These are phyloP conservation scores for Hafferia zeledoni DNA, from an alignment of 2,797 vertebrate genomes.

Conservation along the genomic window DNA sequence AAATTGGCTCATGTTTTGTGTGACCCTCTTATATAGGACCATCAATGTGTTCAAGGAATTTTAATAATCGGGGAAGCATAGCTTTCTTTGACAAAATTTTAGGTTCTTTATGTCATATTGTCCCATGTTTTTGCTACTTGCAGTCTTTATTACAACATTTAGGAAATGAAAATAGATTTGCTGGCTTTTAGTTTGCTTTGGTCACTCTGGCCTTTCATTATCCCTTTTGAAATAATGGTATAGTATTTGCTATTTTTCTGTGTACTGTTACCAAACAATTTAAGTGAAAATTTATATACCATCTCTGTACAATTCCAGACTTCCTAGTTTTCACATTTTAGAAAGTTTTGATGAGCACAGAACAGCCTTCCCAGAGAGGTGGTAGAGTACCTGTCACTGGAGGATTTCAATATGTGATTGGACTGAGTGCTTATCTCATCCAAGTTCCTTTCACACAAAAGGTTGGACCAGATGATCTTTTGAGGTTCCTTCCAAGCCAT, in stretches of 20 bases:
- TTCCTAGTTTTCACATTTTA: not conserved
- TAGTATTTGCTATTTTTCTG: accelerated
- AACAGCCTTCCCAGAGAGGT: accelerated
- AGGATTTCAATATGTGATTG: accelerated
- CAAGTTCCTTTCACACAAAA: not conserved
- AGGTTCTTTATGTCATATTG: not conserved
- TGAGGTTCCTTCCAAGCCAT: not conserved
- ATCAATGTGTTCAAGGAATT: not conserved
- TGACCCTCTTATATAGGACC: not conserved
- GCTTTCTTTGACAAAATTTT: not conserved
- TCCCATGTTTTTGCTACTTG: not conserved
- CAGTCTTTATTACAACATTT: not conserved
- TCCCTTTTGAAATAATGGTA: not conserved
- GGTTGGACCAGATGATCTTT: not conserved
- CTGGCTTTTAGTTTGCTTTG: not conserved
- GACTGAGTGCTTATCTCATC: not conserved
- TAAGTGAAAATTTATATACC: not conserved
- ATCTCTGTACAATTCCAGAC: not conserved
- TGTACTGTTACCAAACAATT: not conserved
- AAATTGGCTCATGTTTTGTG: not conserved
- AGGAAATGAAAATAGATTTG: not conserved
- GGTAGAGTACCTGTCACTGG: not conserved
- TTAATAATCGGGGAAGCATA: not conserved
- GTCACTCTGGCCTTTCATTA: not conserved
- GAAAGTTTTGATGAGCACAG: not conserved